A percentile compares a stretch with the other conserved stretches of the same genome.
Evolutionary conservation across 2,888 invertebrate genomes (phyloP).

Genomic region (Drosophila anomalipes): DNA sequence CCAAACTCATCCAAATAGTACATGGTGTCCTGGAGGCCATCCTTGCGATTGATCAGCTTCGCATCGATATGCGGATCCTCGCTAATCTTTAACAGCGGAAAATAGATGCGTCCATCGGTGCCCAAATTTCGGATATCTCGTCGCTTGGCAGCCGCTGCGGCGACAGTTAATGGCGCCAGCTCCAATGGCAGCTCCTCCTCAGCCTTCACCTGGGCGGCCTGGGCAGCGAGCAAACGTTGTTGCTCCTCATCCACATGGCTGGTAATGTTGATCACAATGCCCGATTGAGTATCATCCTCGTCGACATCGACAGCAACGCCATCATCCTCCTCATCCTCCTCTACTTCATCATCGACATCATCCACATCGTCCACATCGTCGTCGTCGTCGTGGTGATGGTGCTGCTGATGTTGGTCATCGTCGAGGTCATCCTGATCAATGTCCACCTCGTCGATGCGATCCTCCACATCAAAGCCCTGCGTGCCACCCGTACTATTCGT

Average conservation of each 20-base stretch:
- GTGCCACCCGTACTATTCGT: slow-evolving; percentile 80
- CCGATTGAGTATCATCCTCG: slow-evolving; percentile 67
- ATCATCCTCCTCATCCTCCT: slow-evolving; percentile 17
- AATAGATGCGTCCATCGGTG: slow-evolving; percentile 81
- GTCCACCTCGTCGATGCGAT: slow-evolving; percentile 82
- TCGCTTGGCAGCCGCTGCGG: slow-evolving; percentile 53
- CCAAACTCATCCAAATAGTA: slow-evolving; percentile 85
- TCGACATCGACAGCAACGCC: slow-evolving; percentile 36
- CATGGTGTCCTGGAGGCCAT: slow-evolving; percentile 85
- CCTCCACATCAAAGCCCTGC: slow-evolving; percentile 78
- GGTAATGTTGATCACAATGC: slow-evolving; percentile 65
- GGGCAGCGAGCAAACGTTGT: slow-evolving; percentile 8
- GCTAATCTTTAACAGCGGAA: slow-evolving; percentile 80
- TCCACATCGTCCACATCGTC: slow-evolving; percentile 44
- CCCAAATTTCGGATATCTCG: slow-evolving; percentile 64
- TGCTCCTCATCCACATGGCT: slow-evolving; percentile 19
- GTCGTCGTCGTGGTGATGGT: slow-evolving; percentile 38
- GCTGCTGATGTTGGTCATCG: slow-evolving; percentile 48
- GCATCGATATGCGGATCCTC: slow-evolving; percentile 83
- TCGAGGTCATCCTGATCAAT: slow-evolving; percentile 61
- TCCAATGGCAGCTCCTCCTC: slow-evolving; percentile 53
- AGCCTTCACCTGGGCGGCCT: slow-evolving; percentile 38
- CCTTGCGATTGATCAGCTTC: slow-evolving; percentile 84
- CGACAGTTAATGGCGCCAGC: slow-evolving; percentile 48
- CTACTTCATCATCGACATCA: slow-evolving; percentile 31